Base-by-base conservation (phyloP, 2,797 vertebrate species). In the Gobionotothen gibberifrons region DNA sequence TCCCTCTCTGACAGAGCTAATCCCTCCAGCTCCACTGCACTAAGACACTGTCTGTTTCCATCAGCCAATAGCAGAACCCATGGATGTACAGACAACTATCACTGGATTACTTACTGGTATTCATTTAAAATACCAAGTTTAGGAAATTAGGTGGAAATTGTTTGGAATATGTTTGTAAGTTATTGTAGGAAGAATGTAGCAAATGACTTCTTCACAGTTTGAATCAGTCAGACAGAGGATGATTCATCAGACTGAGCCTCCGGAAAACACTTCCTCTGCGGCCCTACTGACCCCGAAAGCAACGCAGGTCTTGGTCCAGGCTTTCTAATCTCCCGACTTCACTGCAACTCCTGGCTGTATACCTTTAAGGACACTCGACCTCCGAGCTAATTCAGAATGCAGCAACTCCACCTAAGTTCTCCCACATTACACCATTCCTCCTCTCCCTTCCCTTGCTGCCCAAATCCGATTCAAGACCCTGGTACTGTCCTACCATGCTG, bases 1-100 rank as follows among this genome's bases (percentile, higher is more conserved):
- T 72, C 74, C 47, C 16, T 9, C 36, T 62, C 19, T 74, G 71
- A 84, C 79, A 76, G 83, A 40, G 52, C 59, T 74, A 64, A 84
- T 78, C 76, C 65, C 40, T 65, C 7, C 53, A 60, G 69, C 63
- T 68, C 43, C 54, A n/a, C 54, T 19, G 78, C 74, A 74, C 51
- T 57, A 5, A 67, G 32, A 49, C 53, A 48, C 36, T 32, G 76
- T 63, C 29, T 66, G 71, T 73, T 65, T 32, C 64, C 8, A 29
- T 29, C 9, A 39, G 29, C 26, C 9, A 36, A n/a, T 4, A 66
- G 22, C 22, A 43, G 3, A 16, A 40, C 32, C 14, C 64, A 53
- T n/a, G 21, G 63, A 43, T 54, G 42, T 21, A 36, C 42, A 55
- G 17, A 46, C 43, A 19, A 55, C 64, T 7, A 43, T 44, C 42